Base-by-base conservation (phyloP, 2,888 invertebrate species). In the Herminia tarsipennalis region DNA sequence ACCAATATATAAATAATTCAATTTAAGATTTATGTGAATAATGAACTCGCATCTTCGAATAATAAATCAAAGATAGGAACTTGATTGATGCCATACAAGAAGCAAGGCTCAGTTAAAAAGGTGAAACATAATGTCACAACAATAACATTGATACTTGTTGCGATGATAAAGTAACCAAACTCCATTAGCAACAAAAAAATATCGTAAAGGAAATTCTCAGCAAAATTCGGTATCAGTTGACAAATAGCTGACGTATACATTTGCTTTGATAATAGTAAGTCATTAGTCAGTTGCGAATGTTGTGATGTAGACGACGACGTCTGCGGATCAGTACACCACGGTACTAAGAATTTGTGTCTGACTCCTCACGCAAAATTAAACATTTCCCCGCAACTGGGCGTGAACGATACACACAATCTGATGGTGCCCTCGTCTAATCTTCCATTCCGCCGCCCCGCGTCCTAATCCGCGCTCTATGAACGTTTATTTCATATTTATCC, bases 401-500 rank as follows among this genome's bases (percentile, higher is more conserved):
- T 51, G 33, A 55, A 51, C 40, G 48, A 56, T 45, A 48, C 47
- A 22, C 46, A 43, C 52, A 59, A 56, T 55, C 47, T 49, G 39
- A 61, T 46, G 48, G 52, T 51, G 46, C 38, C 55, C 55, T 42
- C 54, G 40, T 56, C 59, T 61, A 66, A 68, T 59, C 64, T 58
- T 42, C 51, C 57, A 65, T 69, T 66, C 48, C 57, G 52, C 46
- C 55, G 46, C 55, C 49, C 43, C 53, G 59, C 46, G 40, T 42
- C 64, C 60, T 78, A 75, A 77, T 77, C 76, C 69, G 47, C 50
- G 66, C 52, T 67, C 61, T 69, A 72, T 73, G 70, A 71, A 67
- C 73, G 74, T 75, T 81, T 78, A 81, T 82, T 76, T 83, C 75
- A 83, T 83, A 82, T 78, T 79, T 78, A 75, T 76, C 70, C 59